A percentile compares a stretch with the other conserved stretches of the same genome.
phyloP scores from a whole-genome alignment of 2,888 invertebrate genomes.

The Pardosa pseudoannulata region DNA sequence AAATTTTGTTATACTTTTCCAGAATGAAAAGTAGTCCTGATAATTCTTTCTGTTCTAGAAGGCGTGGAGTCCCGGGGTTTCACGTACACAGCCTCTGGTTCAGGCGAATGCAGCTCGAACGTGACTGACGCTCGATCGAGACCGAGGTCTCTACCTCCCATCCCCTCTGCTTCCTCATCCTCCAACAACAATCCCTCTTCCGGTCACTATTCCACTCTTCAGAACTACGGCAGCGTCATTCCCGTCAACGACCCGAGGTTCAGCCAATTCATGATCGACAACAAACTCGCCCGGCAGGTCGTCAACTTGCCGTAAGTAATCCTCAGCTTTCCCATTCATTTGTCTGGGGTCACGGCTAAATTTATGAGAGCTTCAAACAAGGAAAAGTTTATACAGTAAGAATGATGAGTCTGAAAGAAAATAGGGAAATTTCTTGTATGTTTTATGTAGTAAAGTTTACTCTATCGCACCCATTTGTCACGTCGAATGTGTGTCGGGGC shows the following conservation, averaged over 20 bases:
- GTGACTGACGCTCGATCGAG: background rate
- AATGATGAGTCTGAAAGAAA: too few relatives aligned
- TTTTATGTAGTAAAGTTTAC: too few relatives aligned
- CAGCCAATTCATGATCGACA: slow-evolving; percentile 54
- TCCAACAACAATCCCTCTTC: background rate
- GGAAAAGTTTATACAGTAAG: too few relatives aligned
- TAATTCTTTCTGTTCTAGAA: slow-evolving; percentile 43
- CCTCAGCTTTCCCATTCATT: too few relatives aligned
- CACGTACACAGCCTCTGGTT: slow-evolving; percentile 52
- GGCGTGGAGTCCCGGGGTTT: slow-evolving; percentile 69
- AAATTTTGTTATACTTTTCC: too few relatives aligned
- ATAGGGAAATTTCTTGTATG: too few relatives aligned
- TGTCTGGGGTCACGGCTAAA: too few relatives aligned
- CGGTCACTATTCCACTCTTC: slow-evolving; percentile 62
- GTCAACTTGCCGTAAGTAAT: slow-evolving; percentile 59
- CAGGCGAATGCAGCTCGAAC: background rate
- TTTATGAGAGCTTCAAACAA: too few relatives aligned
- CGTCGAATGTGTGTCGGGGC: too few relatives aligned
- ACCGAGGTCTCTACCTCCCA: slow-evolving; percentile 2
- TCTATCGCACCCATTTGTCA: too few relatives aligned
- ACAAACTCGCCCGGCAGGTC: slow-evolving; percentile 35
- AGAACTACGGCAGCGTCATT: slow-evolving; percentile 70
- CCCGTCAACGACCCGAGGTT: slow-evolving; percentile 57
- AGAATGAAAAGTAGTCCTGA: too few relatives aligned
- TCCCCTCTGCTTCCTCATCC: background rate